Evolutionary conservation across 2,113 vertebrate genomes (phyloP).

Genomic region (Sphyrna mokarran): DNA sequence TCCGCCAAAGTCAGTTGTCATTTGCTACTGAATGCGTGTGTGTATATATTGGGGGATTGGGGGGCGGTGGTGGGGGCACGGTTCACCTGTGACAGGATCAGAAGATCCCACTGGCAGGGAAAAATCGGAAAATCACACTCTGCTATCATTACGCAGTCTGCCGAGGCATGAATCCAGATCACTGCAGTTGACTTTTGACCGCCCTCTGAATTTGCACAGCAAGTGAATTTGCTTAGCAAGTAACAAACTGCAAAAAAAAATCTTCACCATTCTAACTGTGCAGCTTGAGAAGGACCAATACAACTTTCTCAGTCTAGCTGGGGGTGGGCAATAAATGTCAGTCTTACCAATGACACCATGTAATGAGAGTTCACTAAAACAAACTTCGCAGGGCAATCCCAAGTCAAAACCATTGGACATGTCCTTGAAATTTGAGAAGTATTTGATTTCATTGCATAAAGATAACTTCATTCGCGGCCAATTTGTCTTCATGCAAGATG

Average conservation of each 20-base stretch:
- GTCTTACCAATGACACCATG: not conserved
- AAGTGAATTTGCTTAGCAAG: not conserved
- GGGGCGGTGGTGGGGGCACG: no score
- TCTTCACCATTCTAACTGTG: not conserved
- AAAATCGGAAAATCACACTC: no score
- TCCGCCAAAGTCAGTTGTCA: no score
- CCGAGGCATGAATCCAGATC: no score
- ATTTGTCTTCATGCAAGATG: not conserved
- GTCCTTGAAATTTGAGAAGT: not conserved
- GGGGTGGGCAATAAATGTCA: not conserved
- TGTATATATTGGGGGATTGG: no score
- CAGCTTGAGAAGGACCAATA: not conserved
- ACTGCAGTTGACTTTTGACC: no score
- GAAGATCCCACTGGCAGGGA: no score
- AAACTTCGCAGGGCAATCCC: not conserved
- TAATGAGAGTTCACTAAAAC: not conserved
- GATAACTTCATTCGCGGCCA: not conserved
- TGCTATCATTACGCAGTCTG: no score
- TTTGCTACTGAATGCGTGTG: no score
- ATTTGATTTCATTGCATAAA: not conserved
- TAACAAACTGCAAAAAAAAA: not conserved
- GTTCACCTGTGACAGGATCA: no score
- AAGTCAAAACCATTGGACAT: not conserved
- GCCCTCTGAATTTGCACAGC: not conserved
- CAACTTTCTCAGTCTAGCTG: not conserved